These are phyloP conservation scores for Gnathonemus longibarbis DNA, from an alignment of 2,113 vertebrate genomes.

Conservation along the genomic window DNA sequence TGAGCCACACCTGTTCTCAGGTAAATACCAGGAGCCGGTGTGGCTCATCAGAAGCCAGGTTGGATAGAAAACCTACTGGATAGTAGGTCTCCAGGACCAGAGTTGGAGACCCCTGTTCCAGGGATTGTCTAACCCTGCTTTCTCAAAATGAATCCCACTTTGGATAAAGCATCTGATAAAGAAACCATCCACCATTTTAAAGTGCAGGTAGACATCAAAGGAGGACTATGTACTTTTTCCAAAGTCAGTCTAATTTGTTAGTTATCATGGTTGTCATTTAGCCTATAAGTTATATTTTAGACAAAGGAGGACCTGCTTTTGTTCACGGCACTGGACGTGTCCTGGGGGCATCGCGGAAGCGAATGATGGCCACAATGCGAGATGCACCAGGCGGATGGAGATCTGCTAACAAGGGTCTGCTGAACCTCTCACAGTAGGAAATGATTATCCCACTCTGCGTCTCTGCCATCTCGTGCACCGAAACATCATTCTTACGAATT, in stretches of 20 bases:
- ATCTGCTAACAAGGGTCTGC: neutral
- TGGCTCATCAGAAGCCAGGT: neutral
- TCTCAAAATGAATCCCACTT: neutral
- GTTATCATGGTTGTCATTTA: neutral
- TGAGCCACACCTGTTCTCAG: neutral
- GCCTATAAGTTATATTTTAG: neutral
- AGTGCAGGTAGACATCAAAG: neutral
- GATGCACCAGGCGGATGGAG: neutral
- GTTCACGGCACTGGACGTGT: neutral
- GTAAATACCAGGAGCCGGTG: neutral
- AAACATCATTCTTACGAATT: neutral
- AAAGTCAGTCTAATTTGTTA: neutral
- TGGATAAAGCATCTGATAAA: neutral
- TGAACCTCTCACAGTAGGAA: neutral
- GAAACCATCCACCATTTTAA: neutral
- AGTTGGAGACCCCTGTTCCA: neutral
- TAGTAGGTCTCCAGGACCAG: neutral
- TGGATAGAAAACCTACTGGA: no score
- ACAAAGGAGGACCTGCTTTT: neutral
- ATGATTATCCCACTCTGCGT: neutral
- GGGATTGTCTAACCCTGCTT: neutral
- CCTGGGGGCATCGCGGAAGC: neutral
- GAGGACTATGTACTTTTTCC: neutral
- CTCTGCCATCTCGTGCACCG: neutral
- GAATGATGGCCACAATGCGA: neutral